Conservation (phyloP, 2,888 invertebrate species). For the Mythimna albipuncta region DNA sequence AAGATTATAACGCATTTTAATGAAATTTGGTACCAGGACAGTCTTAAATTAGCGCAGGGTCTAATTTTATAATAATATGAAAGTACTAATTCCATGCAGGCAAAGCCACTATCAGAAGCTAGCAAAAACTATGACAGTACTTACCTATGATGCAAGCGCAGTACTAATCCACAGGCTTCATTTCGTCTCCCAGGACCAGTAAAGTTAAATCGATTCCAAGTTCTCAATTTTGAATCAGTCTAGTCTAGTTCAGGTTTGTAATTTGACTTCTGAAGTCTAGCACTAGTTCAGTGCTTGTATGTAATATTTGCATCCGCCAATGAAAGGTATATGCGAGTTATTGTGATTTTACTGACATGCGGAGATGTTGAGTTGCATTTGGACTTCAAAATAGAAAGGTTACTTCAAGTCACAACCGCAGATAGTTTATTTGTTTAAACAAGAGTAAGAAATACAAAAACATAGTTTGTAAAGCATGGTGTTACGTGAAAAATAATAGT, state of each 20-base stretch:
- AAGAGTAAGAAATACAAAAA: too few species aligned
- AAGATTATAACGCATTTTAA: too few species aligned
- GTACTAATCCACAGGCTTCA: constrained; percentile 18
- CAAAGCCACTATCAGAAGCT: too few species aligned
- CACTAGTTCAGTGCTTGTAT: neutral
- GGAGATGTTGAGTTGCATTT: neutral
- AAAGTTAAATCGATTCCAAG: constrained; percentile 55
- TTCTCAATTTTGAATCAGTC: constrained; percentile 52
- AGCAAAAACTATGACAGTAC: too few species aligned
- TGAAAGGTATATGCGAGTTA: constrained; percentile 1
- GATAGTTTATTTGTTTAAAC: too few species aligned
- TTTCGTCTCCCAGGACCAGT: constrained; percentile 43
- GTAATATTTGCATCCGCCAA: neutral
- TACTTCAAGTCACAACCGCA: too few species aligned
- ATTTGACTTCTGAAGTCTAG: constrained; percentile 39
- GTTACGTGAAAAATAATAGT: too few species aligned
- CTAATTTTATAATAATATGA: too few species aligned
- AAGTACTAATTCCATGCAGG: neutral
- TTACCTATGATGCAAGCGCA: constrained; percentile 3
- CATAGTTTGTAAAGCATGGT: too few species aligned
- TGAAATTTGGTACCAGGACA: too few species aligned
- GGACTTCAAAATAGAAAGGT: neutral
- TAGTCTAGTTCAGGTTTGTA: constrained; percentile 47
- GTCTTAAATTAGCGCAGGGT: neutral
- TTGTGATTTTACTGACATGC: neutral